Evolutionary conservation across 2,888 invertebrate genomes (phyloP).

Genomic region (Lasioglossum villosulum): DNA sequence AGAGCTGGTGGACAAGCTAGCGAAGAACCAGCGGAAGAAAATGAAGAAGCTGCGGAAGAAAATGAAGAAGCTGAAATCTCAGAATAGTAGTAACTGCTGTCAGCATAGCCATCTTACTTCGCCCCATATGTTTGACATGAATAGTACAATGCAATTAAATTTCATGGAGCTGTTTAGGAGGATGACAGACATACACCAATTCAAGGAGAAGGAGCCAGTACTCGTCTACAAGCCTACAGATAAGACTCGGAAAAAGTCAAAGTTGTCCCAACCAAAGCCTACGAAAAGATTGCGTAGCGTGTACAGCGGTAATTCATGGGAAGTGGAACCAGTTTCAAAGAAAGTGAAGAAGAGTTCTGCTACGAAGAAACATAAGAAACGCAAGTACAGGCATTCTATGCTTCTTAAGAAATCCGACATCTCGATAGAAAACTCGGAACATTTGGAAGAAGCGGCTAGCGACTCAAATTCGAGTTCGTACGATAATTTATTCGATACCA

Average conservation of each 20-base stretch:
- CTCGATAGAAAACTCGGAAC: neutral
- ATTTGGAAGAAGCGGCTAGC: neutral
- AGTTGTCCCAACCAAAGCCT: neutral
- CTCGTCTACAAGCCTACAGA: neutral
- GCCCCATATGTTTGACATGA: neutral
- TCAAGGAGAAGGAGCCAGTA: neutral
- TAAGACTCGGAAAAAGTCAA: constrained; percentile 5
- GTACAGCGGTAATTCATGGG: constrained; percentile 12
- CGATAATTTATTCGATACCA: neutral
- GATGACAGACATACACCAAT: constrained; percentile 30
- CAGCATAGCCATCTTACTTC: constrained; percentile 13
- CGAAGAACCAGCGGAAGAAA: constrained; percentile 65
- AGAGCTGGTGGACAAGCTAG: constrained; percentile 63
- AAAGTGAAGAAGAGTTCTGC: constrained; percentile 1
- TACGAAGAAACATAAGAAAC: constrained; percentile 34
- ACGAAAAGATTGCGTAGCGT: constrained; percentile 21
- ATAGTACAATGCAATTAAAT: constrained; percentile 26
- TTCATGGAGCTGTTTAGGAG: constrained; percentile 41
- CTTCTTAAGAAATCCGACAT: constrained; percentile 1
- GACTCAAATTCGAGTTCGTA: constrained; percentile 13
- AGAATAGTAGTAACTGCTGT: constrained; percentile 24
- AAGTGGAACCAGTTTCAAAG: constrained; percentile 21
- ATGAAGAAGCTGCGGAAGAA: constrained; percentile 46
- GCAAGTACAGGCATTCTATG: constrained; percentile 8
- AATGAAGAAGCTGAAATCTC: neutral